Conservation (phyloP, 2,888 invertebrate species). For the Rhimphoctona megacephalus region DNA sequence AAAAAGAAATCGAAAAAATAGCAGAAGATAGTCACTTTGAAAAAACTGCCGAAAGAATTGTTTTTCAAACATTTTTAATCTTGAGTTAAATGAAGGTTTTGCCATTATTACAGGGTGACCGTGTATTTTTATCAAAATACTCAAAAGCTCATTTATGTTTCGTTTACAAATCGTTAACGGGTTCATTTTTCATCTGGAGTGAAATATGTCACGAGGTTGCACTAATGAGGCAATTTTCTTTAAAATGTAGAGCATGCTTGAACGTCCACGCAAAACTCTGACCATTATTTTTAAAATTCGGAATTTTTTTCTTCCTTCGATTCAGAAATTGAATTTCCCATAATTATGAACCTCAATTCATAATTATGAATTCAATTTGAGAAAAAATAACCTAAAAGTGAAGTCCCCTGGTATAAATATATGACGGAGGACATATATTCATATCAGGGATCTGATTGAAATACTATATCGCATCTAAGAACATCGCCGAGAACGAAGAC, state of each 20-base stretch:
- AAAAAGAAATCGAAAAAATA: not conserved
- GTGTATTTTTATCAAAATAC: not conserved
- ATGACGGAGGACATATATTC: slow-evolving; percentile 4
- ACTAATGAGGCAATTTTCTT: not conserved
- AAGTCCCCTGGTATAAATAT: not conserved
- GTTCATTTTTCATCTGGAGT: not conserved
- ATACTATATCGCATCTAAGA: slow-evolving; percentile 42
- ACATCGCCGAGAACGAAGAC: slow-evolving; percentile 37
- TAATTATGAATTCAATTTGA: not conserved
- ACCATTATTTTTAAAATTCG: not conserved
- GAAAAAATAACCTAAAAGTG: not conserved
- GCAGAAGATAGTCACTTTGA: not conserved
- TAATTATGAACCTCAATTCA: not conserved
- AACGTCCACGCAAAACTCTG: not conserved
- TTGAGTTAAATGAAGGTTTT: too few species aligned
- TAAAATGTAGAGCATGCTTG: not conserved
- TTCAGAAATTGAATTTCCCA: not conserved
- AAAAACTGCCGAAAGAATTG: not conserved
- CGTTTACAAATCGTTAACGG: not conserved
- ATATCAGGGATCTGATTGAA: too few species aligned
- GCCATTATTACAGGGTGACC: not conserved
- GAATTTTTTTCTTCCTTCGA: not conserved
- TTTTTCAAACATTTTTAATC: too few species aligned
- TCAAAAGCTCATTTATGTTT: not conserved
- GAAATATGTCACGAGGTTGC: not conserved